Base-by-base conservation (phyloP, 2,797 vertebrate genomes). In the Selene dorsalis region DNA sequence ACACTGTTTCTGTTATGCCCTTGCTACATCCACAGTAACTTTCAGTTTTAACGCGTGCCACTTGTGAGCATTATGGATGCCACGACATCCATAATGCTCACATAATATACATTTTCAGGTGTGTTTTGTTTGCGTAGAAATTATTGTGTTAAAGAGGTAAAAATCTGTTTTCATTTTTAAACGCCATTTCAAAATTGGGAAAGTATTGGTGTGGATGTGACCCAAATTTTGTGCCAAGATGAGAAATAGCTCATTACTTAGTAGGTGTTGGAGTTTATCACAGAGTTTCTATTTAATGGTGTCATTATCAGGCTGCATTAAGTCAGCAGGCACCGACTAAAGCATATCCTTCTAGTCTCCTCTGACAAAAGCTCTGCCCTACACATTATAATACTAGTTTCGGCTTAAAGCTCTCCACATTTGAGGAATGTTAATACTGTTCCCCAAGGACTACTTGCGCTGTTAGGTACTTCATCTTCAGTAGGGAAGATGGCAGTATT, bases 391-490 rank as follows among this genome's bases (percentile, higher is more conserved):
- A 76, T 50, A 60, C 59, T 38, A 63, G 1, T 79, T 77, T 77
- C 65, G 55, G 22, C 63, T 76, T 57, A 60, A 76, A 83, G 57
- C 69, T 50, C 47, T 68, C 43, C 75, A 66, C 68, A 71, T 83
- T 82, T 57, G 18, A 72, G 64, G 30, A 78, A 73, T 72, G 65
- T 53, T 79, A 82, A 85, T 80, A 20, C 32, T 24, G 41, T 67
- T 80, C 77, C 71, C 74, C 7, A 11, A 63, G 61, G 82, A 73
- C 75, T 69, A 32, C 41, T 76, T 57, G 22, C 22, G 50, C 60
- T 73, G 67, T 68, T 47, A 28, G 61, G 69, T 79, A 52, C 80
- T 86, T 79, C 75, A 80, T 84, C 82, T 86, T 80, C 71, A 80
- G 47, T 59, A 58, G 35, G 20, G 38, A 64, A 79, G 60, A 79